Percentiles rank a stretch among this genome's conserved stretches.
Evolutionary conservation across 2,797 vertebrate genomes (phyloP).

Genomic region (Scolopax bukidnonensis): DNA sequence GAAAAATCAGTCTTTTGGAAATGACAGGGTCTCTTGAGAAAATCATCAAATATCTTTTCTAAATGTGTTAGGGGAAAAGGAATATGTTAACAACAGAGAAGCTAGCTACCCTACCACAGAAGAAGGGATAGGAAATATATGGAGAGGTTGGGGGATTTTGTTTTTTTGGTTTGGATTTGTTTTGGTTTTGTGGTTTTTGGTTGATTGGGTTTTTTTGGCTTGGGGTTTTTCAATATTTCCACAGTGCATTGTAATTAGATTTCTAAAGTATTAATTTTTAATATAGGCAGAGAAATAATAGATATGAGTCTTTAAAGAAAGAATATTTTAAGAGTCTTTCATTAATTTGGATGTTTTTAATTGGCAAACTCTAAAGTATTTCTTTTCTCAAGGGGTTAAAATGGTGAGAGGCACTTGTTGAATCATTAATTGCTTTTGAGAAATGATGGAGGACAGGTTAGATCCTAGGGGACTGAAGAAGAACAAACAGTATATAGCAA

Average conservation of each 20-base stretch:
- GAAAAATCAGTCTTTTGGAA: neutral
- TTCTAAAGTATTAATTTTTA: neutral
- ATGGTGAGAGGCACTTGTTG: neutral
- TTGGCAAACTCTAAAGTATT: neutral
- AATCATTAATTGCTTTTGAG: conserved; percentile 4
- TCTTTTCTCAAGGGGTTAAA: neutral
- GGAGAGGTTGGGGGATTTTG: neutral
- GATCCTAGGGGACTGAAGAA: neutral
- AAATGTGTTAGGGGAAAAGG: neutral
- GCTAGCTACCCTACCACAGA: neutral
- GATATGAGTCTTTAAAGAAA: neutral
- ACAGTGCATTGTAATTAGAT: neutral
- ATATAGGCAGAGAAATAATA: neutral
- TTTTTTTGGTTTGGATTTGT: neutral
- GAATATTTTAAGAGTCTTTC: neutral
- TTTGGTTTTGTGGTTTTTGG: neutral
- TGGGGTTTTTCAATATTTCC: neutral
- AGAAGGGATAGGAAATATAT: neutral
- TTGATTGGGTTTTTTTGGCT: neutral
- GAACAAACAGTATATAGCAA: neutral
- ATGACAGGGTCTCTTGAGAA: neutral
- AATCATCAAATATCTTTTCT: neutral
- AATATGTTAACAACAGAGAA: neutral
- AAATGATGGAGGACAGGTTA: neutral
- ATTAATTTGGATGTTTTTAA: neutral